Conservation (phyloP, 1,140 invertebrate genomes). For the Papilio xuthus region DNA sequence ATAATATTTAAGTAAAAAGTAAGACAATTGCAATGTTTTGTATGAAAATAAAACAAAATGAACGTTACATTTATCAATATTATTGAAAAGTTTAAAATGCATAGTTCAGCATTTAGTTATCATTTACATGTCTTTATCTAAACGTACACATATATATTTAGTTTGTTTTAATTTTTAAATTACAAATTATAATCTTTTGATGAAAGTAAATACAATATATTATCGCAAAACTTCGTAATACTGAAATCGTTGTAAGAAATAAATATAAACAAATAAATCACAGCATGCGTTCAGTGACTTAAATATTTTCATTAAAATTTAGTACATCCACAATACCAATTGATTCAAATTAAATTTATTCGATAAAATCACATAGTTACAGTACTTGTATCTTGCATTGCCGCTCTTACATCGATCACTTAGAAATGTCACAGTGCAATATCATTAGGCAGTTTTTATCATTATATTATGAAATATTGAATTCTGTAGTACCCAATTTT, state of each 20-base stretch:
- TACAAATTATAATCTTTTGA: constrained; percentile 48
- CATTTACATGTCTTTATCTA: constrained; percentile 71
- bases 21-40: too few relatives aligned
- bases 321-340: constrained; percentile 51
- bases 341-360: constrained; percentile 53
- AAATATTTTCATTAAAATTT: constrained; percentile 41
- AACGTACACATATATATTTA: constrained; percentile 61
- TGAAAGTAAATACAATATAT: constrained; percentile 19
- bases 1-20: too few relatives aligned
- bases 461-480: not conserved
- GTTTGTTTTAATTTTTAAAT: constrained; percentile 53
- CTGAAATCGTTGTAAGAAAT: constrained; percentile 27
- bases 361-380: constrained; percentile 55
- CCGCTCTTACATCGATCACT: not conserved
- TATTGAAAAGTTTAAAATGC: constrained; percentile 76
- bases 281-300: constrained; percentile 43
- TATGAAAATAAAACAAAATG: constrained; percentile 56
- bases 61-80: constrained; percentile 56
- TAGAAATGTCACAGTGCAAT: not conserved
- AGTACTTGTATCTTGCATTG: constrained; percentile 31
- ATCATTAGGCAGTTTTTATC: not conserved
- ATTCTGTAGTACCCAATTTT: not conserved
- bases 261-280: constrained; percentile 46
- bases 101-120: constrained; percentile 64
- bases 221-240: constrained; percentile 1